Evolutionary conservation across 2,888 invertebrate species (phyloP).

Genomic region (Cheilosia pagana): DNA sequence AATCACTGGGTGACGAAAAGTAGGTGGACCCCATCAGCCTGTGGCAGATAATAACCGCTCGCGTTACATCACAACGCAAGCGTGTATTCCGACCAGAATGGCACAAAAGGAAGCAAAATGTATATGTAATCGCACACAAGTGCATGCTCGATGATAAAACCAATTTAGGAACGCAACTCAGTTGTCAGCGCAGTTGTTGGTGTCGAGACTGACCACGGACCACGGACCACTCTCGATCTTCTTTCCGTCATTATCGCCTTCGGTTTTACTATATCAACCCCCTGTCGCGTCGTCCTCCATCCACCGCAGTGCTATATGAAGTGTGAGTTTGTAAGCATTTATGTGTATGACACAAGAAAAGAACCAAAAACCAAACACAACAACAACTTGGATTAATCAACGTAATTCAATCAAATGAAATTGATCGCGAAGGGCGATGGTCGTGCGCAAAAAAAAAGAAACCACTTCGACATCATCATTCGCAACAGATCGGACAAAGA

Average conservation of each 20-base stretch:
- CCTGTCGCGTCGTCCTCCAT: too few relatives aligned
- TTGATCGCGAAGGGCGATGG: conserved; percentile 62
- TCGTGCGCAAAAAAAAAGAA: conserved; percentile 20
- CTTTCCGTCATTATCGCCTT: conserved; percentile 59
- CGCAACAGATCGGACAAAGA: conserved; percentile 2
- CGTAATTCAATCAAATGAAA: conserved; percentile 72
- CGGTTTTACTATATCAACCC: background rate
- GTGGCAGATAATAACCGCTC: background rate
- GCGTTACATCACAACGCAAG: background rate
- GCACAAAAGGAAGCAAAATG: conserved; percentile 34
- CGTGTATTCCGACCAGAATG: background rate
- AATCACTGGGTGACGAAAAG: too few relatives aligned
- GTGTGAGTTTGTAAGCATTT: conserved; percentile 64
- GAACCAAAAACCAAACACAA: conserved; percentile 2
- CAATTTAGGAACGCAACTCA: conserved; percentile 51
- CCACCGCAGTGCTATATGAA: conserved; percentile 28
- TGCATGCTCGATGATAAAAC: conserved; percentile 49
- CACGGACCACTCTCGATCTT: conserved; percentile 47
- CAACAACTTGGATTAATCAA: conserved; percentile 59
- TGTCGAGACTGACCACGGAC: background rate
- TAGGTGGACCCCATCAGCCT: background rate
- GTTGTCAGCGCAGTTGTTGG: conserved; percentile 13
- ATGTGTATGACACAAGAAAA: background rate
- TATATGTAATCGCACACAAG: conserved; percentile 27
- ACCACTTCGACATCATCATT: conserved; percentile 22